Base-by-base conservation (phyloP, 2,888 invertebrate species). In the Herminia tarsipennalis region DNA sequence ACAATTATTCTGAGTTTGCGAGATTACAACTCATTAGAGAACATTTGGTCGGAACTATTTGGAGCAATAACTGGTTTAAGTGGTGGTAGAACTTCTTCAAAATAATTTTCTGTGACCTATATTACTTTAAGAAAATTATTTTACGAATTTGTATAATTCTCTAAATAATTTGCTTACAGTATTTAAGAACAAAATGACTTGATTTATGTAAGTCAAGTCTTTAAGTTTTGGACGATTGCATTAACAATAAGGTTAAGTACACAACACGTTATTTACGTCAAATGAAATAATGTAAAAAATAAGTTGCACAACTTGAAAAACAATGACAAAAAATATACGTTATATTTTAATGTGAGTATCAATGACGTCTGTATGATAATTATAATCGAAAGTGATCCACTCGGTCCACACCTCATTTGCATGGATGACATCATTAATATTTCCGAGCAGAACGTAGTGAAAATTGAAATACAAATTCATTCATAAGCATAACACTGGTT, bases 301-400 rank as follows among this genome's bases (percentile, higher is more conserved):
- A 3, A 17, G 9, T 12, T 10, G 5, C 5, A 17, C 8, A 35
- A 12, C 5, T 5, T 12, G 6, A 13, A 33, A 30, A 33, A 56
- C 24, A 35, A 46, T 38, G 24, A 42, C 8, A 27, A 29, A 38
- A 20, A 20, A 12, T 25, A 24, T 30, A 52, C 39, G 36, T 41
- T 38, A 62, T 48, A 30, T 42, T n/a, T 28, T 44, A 50, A 27
- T 21, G n/a, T 21, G 22, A 40, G 16, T 24, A 42, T 48, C 27
- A 48, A 51, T 59, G 44, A 47, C 52, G 47, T 32, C 28, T 13
- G 21, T 17, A 8, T 5, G 29, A 36, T 65, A 70, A 66, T n/a
- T 57, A 62, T 69, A 73, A 76, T 66, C 48, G 66, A 66, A 69
- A 70, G 69, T 70, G 62, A 59, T 65, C 53, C 67, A 48, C 37